These are phyloP conservation scores for Mesorhabditis sp. DNA, from an alignment of 2,888 invertebrate genomes.

Conservation along the genomic window DNA sequence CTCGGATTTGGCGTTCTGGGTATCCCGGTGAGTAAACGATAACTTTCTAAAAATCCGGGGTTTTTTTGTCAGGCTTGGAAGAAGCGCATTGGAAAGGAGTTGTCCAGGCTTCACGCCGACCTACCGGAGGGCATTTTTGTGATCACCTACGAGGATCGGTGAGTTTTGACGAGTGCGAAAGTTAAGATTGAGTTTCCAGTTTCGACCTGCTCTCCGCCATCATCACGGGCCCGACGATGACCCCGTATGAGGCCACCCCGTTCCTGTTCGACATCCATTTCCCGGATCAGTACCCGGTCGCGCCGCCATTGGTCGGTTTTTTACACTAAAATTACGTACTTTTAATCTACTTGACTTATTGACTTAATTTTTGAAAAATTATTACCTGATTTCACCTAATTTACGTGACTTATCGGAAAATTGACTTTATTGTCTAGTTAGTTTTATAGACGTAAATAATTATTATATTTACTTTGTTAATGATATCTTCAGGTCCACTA, in stretches of 20 bases:
- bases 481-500: slow-evolving; percentile 12
- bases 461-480: neutral
- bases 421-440: neutral
- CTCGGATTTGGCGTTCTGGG: too few relatives aligned
- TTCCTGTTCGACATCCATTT: slow-evolving; percentile 21
- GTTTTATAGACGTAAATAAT: neutral
- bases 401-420: too few relatives aligned
- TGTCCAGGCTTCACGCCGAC: slow-evolving; percentile 14
- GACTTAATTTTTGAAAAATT: too few relatives aligned
- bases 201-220: slow-evolving; percentile 17
- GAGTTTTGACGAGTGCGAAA: neutral
- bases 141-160: slow-evolving; percentile 16
- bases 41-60: too few relatives aligned
- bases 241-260: slow-evolving; percentile 22
- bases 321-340: neutral
- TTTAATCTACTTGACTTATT: too few relatives aligned
- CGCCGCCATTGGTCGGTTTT: slow-evolving; percentile 14
- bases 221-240: slow-evolving; percentile 17
- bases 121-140: slow-evolving; percentile 21
- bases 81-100: slow-evolving; percentile 13
- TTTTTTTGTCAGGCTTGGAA: neutral
- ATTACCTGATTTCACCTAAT: too few relatives aligned
- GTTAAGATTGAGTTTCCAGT: slow-evolving; percentile 7
- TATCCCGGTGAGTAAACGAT: too few relatives aligned
- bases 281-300: slow-evolving; percentile 13